These are phyloP conservation scores for Sebastes taczanowskii DNA, from an alignment of 2,797 vertebrate species.

Conservation along the genomic window DNA sequence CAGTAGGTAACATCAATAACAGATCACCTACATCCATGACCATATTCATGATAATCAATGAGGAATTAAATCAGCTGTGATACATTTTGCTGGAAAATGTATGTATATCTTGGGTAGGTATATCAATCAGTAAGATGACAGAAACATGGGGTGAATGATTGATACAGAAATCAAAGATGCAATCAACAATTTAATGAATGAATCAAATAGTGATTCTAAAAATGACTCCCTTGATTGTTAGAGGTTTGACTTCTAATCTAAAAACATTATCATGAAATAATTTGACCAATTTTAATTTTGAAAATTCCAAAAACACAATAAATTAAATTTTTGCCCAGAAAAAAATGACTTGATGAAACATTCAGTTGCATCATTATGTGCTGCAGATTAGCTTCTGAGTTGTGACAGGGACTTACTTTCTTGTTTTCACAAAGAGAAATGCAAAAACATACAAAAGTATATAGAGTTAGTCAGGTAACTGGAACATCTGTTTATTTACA, in stretches of 20 bases:
- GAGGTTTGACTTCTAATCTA: not conserved
- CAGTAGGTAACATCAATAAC: not conserved
- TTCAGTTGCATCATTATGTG: not conserved
- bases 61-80: not conserved
- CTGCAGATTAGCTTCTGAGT: not conserved
- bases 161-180: not conserved
- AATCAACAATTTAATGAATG: not conserved
- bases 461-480: not conserved
- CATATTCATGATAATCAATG: not conserved
- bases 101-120: not conserved
- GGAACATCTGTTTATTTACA: not conserved
- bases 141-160: too few relatives aligned
- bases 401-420: slow-evolving; percentile 60
- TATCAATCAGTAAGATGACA: not conserved
- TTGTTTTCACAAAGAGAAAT: slow-evolving; percentile 44
- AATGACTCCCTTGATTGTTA: not conserved
- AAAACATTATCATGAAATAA: not conserved
- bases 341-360: not conserved
- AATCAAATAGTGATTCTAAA: not conserved
- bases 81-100: not conserved
- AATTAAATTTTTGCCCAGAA: too few relatives aligned
- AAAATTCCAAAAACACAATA: not conserved
- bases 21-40: not conserved
- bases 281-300: not conserved
- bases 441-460: slow-evolving; percentile 31